These are phyloP conservation scores for Calypte anna DNA, from an alignment of 2,113 vertebrate genomes.

Conservation along the genomic window DNA sequence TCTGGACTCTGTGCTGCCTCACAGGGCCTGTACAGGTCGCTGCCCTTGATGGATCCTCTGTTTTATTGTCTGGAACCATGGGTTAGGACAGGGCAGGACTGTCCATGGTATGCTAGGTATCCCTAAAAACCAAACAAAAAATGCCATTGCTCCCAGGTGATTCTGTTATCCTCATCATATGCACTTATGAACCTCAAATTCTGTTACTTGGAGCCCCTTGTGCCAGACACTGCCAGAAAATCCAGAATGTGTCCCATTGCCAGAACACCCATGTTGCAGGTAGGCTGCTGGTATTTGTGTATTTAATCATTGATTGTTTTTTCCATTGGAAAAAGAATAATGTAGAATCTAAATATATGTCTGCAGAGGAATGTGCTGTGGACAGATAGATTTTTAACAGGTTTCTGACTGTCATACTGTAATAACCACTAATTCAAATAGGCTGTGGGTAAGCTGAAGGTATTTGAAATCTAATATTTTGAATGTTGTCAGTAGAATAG, in stretches of 20 bases:
- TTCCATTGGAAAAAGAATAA: background rate
- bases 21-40: fast-evolving
- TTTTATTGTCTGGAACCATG: background rate
- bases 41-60: fast-evolving
- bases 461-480: background rate
- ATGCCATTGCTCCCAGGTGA: fast-evolving
- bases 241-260: fast-evolving
- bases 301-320: background rate
- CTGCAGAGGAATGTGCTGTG: background rate
- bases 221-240: fast-evolving
- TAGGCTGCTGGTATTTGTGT: fast-evolving
- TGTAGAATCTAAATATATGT: fast-evolving
- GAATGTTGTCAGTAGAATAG: background rate
- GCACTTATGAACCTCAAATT: background rate
- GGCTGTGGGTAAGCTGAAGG: background rate
- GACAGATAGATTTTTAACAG: background rate
- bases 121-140: background rate
- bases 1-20: background rate
- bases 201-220: background rate
- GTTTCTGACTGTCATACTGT: background rate
- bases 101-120: background rate
- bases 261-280: background rate
- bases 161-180: background rate
- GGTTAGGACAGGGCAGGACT: background rate
- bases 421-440: background rate